A percentile compares a stretch with the other conserved stretches of the same genome.
Conservation (phyloP, 2,888 invertebrate genomes). For the Nomada fucata region DNA sequence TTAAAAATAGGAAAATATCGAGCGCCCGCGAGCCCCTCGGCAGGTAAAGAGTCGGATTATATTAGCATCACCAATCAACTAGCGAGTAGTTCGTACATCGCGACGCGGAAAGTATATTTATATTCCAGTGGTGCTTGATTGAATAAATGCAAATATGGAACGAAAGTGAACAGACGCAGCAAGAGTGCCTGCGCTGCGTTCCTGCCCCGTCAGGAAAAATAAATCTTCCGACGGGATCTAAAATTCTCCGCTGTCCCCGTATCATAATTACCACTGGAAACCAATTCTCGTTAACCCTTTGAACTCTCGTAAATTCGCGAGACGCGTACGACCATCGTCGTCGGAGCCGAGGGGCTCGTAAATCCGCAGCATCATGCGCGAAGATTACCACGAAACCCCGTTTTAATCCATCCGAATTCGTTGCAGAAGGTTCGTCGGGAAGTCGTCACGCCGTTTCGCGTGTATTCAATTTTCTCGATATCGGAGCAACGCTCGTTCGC, state of each 20-base stretch:
- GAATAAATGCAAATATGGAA: slow-evolving; percentile 16
- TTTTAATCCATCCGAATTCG: no score
- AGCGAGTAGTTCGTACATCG: background rate
- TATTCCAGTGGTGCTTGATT: slow-evolving; percentile 16
- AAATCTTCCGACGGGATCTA: background rate
- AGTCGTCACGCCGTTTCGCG: no score
- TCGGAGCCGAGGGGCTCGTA: no score
- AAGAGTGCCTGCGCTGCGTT: background rate
- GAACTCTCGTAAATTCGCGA: background rate
- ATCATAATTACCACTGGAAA: slow-evolving; percentile 1
- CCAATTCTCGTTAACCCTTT: background rate
- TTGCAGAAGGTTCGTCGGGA: no score
- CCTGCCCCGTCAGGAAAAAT: background rate
- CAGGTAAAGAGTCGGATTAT: slow-evolving; percentile 11
- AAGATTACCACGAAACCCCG: no score
- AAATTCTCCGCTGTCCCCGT: background rate
- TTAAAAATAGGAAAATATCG: background rate
- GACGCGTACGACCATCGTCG: no score
- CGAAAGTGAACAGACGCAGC: background rate
- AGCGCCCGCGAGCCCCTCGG: no score
- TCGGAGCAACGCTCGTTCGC: no score
- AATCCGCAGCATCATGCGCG: no score
- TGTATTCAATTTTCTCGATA: no score
- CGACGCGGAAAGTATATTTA: slow-evolving; percentile 3
- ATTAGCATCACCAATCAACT: slow-evolving; percentile 23